Evolutionary conservation across 2,888 invertebrate species (phyloP), one percentile per base, ranked within the genome.

Genomic region (Morpho helenor): DNA sequence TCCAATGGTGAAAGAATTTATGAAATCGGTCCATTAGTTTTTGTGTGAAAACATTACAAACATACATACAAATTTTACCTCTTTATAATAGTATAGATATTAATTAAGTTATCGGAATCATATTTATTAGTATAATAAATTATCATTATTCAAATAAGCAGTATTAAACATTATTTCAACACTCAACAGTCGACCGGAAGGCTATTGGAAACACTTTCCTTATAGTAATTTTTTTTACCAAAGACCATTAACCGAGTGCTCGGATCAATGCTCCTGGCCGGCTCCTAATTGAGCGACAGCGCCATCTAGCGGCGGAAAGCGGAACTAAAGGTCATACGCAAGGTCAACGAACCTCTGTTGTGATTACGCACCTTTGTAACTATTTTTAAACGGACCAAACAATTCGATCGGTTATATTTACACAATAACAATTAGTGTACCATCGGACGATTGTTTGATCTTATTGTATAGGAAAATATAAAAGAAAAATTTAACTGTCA

Each of bases 201-300:
- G 42, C 42, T 42, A 39, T 16, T 31, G 43, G 8, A 9, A 8
- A n/a, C 50, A 76, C 75, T 78, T 77, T 77, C 75, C 65, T 70
- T 65, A 67, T 62, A 61, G 59, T 59, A 59, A 66, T 66, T 68
- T 71, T 74, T 73, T 70, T 66, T 68, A 68, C 70, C 56, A 43
- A 69, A 70, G 80, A 72, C 74, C 77, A 81, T 75, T 69, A 79
- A 82, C 82, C 82, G 73, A 56, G 42, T 60, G 42, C 43, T 49
- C 74, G 67, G 85, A 80, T 72, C 85, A 85, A 82, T 76, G 86
- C 63, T 77, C 86, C 79, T 70, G 39, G 56, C 44, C 66, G 48
- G 69, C 73, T 76, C 69, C 71, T 69, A 68, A 67, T 68, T 70
- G 68, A 67, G 59, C 49, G 51, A 63, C 62, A 73, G 61, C 78